These are phyloP conservation scores for Hirudo medicinalis DNA, from an alignment of 1,140 invertebrate species.

Conservation along the genomic window DNA sequence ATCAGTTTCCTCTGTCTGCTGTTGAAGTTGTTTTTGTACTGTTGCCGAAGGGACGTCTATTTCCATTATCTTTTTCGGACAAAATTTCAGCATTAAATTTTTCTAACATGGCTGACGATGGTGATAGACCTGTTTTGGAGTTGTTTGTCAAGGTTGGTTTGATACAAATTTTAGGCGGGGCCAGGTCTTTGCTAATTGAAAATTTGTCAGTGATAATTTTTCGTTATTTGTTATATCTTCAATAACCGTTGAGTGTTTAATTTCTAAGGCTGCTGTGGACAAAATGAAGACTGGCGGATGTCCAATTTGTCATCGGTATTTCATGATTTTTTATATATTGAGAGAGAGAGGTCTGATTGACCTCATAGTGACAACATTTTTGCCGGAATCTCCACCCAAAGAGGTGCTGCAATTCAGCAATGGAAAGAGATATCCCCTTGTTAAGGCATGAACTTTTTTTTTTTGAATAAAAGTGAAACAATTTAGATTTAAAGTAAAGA, in stretches of 20 bases:
- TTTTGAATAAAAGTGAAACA: not conserved
- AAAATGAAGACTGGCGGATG: constrained; percentile 35
- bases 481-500: too few species aligned
- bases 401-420: constrained; percentile 31
- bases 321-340: constrained; percentile 36
- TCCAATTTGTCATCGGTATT: constrained; percentile 37
- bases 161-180: not conserved
- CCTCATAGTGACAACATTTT: constrained; percentile 36
- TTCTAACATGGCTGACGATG: constrained; percentile 5
- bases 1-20: too few species aligned
- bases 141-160: constrained; percentile 16
- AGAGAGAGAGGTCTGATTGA: constrained; percentile 32
- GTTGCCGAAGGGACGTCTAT: too few species aligned
- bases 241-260: not conserved
- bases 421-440: constrained; percentile 34
- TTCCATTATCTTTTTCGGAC: too few species aligned
- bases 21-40: too few species aligned
- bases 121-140: constrained; percentile 14
- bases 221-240: not conserved
- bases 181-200: not conserved
- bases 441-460: constrained; percentile 25
- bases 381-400: constrained; percentile 33
- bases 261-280: constrained; percentile 28
- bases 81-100: not conserved
- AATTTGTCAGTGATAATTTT: not conserved